Conservation (phyloP, 2,113 vertebrate species). For the Anguilla japonica region DNA sequence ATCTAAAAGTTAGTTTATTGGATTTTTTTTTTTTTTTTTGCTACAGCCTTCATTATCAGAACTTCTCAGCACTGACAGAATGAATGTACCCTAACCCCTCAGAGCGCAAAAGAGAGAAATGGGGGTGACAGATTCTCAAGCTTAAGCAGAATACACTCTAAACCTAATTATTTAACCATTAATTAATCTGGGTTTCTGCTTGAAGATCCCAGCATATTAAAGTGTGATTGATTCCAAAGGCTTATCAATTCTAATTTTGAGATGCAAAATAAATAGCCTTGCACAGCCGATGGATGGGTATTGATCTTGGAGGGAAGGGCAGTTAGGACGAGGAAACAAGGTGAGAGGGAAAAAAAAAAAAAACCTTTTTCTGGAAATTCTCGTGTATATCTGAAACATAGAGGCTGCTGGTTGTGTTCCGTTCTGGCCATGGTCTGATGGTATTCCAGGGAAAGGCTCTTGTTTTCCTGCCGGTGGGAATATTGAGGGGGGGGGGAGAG, state of each 20-base stretch:
- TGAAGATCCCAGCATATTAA: neutral
- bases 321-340: neutral
- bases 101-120: neutral
- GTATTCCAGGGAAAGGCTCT: neutral
- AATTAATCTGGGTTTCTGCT: neutral
- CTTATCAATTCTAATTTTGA: conserved; percentile 2
- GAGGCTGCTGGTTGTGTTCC: neutral
- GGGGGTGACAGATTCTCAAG: neutral
- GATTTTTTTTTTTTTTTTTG: neutral
- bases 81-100: neutral
- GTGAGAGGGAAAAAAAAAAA: neutral
- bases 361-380: neutral
- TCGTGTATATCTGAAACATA: neutral
- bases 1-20: neutral
- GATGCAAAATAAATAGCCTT: neutral
- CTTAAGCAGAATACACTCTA: neutral
- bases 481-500: neutral
- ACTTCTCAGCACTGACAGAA: neutral
- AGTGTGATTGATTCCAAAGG: neutral
- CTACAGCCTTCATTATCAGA: neutral
- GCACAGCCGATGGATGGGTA: neutral
- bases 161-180: neutral
- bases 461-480: neutral
- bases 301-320: neutral
- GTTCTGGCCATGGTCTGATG: neutral